phyloP scores from a whole-genome alignment of 2,797 vertebrate genomes.

The Fistularia commersonii region DNA sequence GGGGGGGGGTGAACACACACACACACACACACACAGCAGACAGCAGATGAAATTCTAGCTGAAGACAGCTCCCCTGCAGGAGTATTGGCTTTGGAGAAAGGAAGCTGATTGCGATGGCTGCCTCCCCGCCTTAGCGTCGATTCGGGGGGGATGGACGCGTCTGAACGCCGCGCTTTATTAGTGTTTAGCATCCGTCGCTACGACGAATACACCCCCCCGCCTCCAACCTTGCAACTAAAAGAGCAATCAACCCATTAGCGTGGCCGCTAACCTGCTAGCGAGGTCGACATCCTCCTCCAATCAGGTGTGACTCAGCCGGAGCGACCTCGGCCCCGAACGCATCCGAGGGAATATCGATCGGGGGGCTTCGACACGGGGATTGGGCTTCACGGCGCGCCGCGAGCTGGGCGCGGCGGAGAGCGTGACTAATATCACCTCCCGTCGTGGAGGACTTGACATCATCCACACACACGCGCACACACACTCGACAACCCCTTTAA shows the following conservation, averaged over 20 bases:
- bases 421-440: constrained; percentile 31
- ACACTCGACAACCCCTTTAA: constrained; percentile 25
- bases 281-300: constrained; percentile 38
- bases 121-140: constrained; percentile 59
- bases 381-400: constrained; percentile 40
- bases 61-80: constrained; percentile 63
- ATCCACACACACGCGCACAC: constrained; percentile 32
- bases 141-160: constrained; percentile 56
- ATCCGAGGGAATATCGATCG: constrained; percentile 62
- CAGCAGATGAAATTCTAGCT: constrained; percentile 64
- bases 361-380: constrained; percentile 46
- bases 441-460: constrained; percentile 40
- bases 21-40: constrained; percentile 42
- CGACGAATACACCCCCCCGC: constrained; percentile 47
- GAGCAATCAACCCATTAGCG: constrained; percentile 39
- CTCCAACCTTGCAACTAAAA: constrained; percentile 40
- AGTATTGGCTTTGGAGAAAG: constrained; percentile 64
- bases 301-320: constrained; percentile 45
- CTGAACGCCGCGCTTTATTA: constrained; percentile 48
- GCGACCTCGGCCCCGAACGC: constrained; percentile 53
- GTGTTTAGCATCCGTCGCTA: constrained; percentile 54
- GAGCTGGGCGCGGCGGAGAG: constrained; percentile 38
- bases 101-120: constrained; percentile 63
- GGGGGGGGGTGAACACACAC: constrained; percentile 41
- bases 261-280: constrained; percentile 25